A percentile compares a stretch with the other conserved stretches of the same genome.
phyloP scores from a whole-genome alignment of 1,140 invertebrate species.

The Aricia agestis region DNA sequence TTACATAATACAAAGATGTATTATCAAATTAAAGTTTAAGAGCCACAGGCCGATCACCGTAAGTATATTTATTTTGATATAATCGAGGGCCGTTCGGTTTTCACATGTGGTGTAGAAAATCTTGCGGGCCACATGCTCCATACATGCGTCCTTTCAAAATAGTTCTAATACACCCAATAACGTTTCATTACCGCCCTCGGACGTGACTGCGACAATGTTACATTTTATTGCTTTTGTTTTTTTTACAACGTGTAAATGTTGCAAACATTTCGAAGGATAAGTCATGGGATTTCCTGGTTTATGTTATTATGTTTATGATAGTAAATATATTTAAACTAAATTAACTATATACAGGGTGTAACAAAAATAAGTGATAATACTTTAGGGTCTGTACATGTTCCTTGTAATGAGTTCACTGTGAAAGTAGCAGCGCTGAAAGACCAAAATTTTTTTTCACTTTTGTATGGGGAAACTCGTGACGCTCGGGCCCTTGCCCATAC shows the following conservation, averaged over 20 bases:
- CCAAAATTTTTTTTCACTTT: too few species aligned
- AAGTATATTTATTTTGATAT: constrained; percentile 63
- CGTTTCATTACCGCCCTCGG: neutral
- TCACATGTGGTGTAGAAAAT: constrained; percentile 37
- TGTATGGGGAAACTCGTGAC: too few species aligned
- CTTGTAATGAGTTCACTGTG: too few species aligned
- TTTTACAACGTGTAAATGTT: neutral
- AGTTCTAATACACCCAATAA: neutral
- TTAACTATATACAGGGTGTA: too few species aligned
- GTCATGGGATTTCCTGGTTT: neutral
- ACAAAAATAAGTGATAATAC: too few species aligned
- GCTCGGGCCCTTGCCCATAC: too few species aligned
- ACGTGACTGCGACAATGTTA: constrained; percentile 7
- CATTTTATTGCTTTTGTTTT: constrained; percentile 5
- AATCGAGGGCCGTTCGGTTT: constrained; percentile 34
- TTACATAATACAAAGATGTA: too few species aligned
- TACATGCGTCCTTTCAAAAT: neutral
- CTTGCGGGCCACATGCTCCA: neutral
- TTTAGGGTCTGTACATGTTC: too few species aligned
- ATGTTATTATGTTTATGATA: neutral
- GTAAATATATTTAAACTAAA: too few species aligned
- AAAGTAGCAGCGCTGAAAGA: too few species aligned
- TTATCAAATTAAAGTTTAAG: neutral
- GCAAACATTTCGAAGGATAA: neutral
- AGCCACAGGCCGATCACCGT: constrained; percentile 41